Evolutionary conservation across 2,888 invertebrate genomes (phyloP), one percentile per base, ranked within the genome.

Genomic region (Drosophila parthenogenetica): DNA sequence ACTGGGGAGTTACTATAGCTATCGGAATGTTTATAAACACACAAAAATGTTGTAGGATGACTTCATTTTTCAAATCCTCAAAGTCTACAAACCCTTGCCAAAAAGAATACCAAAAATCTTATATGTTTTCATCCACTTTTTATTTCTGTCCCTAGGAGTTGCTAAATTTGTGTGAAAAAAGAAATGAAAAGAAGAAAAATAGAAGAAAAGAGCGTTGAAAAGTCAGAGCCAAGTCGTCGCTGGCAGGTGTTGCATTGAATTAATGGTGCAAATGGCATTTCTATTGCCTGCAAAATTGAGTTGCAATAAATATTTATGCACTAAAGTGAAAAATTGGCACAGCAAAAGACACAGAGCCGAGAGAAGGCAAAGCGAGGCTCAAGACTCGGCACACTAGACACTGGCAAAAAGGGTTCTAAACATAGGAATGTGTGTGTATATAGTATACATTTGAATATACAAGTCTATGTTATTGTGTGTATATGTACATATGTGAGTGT

Each of bases 231-330:
- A 85, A 84, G 84, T 87, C 86, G 86, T 85, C 88, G 74, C 73
- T 73, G 84, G 86, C 84, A 85, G 84, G 84, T 85, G 84, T 85
- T 85, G 84, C 84, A 85, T 76, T 87, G 84, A 87, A 85, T 87
- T 85, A 87, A 85, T 85, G 88, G 84, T 85, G 88, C 88, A 85
- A 85, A 85, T 85, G 84, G 88, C 86, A 85, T 85, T 85, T 85
- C 84, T 85, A 85, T 85, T 85, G 87, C 87, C 87, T 87, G 84
- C 84, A 71, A 85, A 85, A 85, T 85, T 85, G 84, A 85, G 88
- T 87, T 85, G 84, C 84, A 85, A 85, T 85, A 85, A 85, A 85
- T 85, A 85, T 85, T 85, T 85, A 85, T 85, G 84, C 84, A 87
- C 80, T 76, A 85, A 85, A 85, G 86, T 85, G 88, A 85, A 85